A percentile compares a stretch with the other conserved stretches of the same genome.
Evolutionary conservation across 2,113 vertebrate genomes (phyloP).

Genomic region (Xiphorhynchus elegans): DNA sequence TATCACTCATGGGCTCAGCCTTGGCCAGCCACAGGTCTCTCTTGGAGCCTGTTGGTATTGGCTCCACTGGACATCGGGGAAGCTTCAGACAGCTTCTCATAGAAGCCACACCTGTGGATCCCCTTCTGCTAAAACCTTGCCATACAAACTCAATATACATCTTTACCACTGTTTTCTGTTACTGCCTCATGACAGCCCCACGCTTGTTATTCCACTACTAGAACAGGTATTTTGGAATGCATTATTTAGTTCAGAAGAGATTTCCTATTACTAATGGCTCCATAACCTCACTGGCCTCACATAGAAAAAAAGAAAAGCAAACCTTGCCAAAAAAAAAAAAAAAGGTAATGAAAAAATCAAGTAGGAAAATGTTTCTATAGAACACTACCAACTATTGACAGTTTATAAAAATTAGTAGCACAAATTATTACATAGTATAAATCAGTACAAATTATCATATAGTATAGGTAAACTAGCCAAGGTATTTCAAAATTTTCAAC

Average conservation of each 20-base stretch:
- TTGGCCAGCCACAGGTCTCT: background rate
- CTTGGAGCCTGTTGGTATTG: background rate
- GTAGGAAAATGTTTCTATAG: background rate
- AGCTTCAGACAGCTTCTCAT: background rate
- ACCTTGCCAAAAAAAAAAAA: background rate
- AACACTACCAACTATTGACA: background rate
- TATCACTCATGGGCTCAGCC: accelerated
- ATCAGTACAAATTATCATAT: too few species aligned
- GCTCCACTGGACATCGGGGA: background rate
- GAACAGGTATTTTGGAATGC: background rate
- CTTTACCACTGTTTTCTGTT: background rate
- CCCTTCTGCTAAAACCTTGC: background rate
- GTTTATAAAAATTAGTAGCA: too few species aligned
- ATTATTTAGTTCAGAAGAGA: background rate
- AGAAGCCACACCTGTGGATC: background rate
- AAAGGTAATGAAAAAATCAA: background rate
- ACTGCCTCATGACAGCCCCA: background rate
- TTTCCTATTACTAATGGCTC: background rate
- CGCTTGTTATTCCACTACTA: background rate
- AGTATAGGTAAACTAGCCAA: background rate
- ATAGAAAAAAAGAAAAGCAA: background rate
- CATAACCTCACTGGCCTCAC: background rate
- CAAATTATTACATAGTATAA: too few species aligned
- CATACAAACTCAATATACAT: background rate
- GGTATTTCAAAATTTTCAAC: background rate